Evolutionary conservation across 2,888 invertebrate genomes (phyloP).

Genomic region (Tachystola acroxantha): DNA sequence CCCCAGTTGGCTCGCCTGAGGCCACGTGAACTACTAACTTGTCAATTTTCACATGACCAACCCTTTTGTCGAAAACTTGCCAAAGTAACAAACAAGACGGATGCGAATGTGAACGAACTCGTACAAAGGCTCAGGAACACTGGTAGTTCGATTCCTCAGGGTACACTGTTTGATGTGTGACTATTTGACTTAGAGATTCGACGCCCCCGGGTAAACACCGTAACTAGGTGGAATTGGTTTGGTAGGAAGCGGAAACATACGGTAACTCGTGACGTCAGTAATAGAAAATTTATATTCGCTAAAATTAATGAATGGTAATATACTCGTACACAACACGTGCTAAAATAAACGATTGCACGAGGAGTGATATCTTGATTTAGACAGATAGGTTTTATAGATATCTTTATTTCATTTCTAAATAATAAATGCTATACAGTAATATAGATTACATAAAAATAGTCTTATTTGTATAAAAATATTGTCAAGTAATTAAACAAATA

Average conservation of each 20-base stretch:
- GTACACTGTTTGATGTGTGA: slow-evolving; percentile 17
- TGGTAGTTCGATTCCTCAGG: slow-evolving; percentile 11
- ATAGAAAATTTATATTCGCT: neutral
- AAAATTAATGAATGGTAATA: too few relatives aligned
- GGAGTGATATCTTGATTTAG: too few relatives aligned
- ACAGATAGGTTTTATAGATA: too few relatives aligned
- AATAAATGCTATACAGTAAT: too few relatives aligned
- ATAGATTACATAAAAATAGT: too few relatives aligned
- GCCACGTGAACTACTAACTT: neutral
- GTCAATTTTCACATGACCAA: slow-evolving; percentile 1
- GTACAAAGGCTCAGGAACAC: slow-evolving; percentile 9
- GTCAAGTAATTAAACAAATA: too few relatives aligned
- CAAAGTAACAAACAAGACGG: slow-evolving; percentile 3
- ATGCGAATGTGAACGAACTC: slow-evolving; percentile 6
- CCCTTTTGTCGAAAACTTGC: slow-evolving; percentile 3
- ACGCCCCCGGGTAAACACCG: slow-evolving; percentile 17
- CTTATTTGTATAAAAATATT: too few relatives aligned
- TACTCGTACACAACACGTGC: too few relatives aligned
- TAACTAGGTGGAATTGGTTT: slow-evolving; percentile 16
- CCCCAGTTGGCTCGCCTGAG: too few relatives aligned
- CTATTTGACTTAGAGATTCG: slow-evolving; percentile 22
- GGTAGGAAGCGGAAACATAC: neutral
- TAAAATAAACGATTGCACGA: too few relatives aligned
- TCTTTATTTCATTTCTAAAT: too few relatives aligned
- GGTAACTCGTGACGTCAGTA: neutral